Base-by-base conservation (phyloP, 2,113 vertebrate species). In the Pampusana beccarii region DNA sequence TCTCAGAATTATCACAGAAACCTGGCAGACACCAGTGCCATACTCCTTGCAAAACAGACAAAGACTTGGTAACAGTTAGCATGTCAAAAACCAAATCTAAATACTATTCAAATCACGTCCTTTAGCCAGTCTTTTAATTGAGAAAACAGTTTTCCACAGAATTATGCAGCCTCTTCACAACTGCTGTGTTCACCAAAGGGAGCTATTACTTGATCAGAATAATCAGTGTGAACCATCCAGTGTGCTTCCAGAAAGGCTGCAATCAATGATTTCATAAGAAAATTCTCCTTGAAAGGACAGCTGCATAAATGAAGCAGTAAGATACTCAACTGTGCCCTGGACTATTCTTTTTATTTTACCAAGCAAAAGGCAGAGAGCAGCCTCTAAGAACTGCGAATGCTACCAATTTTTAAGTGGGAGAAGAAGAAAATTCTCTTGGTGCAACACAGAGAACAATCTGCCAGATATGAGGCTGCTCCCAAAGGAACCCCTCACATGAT, bases 121-220 rank as follows among this genome's bases (percentile, higher is more conserved):
- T 79, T 81, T 21, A 74, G 83, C 33, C 58, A 56, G 80, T 21
- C 65, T 88, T 88, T 33, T 78, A 60, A 88, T 3, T 29, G 36
- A 65, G 58, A 53, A 50, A 74, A 80, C 20, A 60, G 51, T 71
- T 94, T 86, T 71, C 69, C 38, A 71, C 46, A 94, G 77, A 95
- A 96, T 94, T 83, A 86, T 84, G 69, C 80, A 90, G 72, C 75
- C 83, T 87, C 80, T 92, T 93, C 92, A 90, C 28, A 88, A 93
- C 69, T 11, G 21, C 28, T 86, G 38, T 71, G 65, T 8, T 86
- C 73, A 88, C 80, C 56, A 90, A 67, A 7, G 40, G 90, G 38
- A 93, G 86, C 60, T 72, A 80, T 80, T 74, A 80, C 85, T 90
- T 33, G 34, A 92, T 75, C 51, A 69, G 65, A 87, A 88, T 75